Base-by-base conservation (phyloP, 2,113 vertebrate species). In the Amphilophus citrinellus region DNA sequence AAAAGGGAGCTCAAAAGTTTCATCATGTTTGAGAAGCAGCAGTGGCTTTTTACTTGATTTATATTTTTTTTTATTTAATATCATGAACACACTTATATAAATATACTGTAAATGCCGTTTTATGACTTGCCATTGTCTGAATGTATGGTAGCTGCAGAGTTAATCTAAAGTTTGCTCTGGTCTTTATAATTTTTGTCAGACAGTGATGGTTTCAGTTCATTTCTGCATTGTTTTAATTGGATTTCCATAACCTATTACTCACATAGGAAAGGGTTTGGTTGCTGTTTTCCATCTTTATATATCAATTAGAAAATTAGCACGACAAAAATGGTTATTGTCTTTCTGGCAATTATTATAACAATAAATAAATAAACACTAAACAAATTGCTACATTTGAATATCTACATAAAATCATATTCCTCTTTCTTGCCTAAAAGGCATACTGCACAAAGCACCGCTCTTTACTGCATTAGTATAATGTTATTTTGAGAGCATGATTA, bases 271-370 rank as follows among this genome's bases (percentile, higher is more conserved):
- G 24, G 20, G 18, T 32, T 73, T 73, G 47, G 18, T 56, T 73
- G 47, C 47, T 73, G 47, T n/a, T 73, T 73, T 56, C 68, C 68
- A 73, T 73, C 47, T 73, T 73, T 56, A 35, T 73, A 73, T 53
- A 73, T 73, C 47, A 73, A 53, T 73, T 56, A 73, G 47, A 53
- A 56, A 56, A 56, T 1, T 10, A 53, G 18, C 27, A 30, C 56
- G 47, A n/a, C 68, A 56, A 10, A 73, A 73, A 73, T 73, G 18
- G 10, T 20, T 73, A 56, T 53, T 73, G 27, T 73, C 47, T 32
- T 73, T 73, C 24, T 73, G 27, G 27, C n/a, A 32, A 53, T 73
- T 53, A 53, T 9, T 53, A 7, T 53, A 73, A 73, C 68, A 73
- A 32, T 73, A 50, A 56, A 73, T 53, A 50, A 73, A 17, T 50